Evolutionary conservation across 1,140 invertebrate species (phyloP), one percentile per base, ranked within the genome.

Genomic region (Caenorhabditis inopinata): DNA sequence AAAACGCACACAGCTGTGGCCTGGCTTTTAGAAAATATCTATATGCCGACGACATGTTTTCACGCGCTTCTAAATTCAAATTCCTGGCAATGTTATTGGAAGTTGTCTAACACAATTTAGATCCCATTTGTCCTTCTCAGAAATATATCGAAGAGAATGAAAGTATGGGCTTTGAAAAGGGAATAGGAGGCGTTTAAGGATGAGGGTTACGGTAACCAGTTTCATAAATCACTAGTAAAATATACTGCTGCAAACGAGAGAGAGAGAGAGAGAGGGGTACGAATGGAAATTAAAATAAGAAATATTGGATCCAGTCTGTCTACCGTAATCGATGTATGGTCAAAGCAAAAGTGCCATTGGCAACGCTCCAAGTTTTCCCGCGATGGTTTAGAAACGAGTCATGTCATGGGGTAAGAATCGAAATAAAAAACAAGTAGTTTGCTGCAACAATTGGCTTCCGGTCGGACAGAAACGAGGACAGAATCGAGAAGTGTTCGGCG

Each of bases 291-390:
- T 12, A 9, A n/a, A 6, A 51, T 51, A 25, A 2, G 11, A 21
- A 32, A n/a, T n/a, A n/a, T n/a, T n/a, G 58, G 58, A 68, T 68
- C 58, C 58, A 38, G 58, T 68, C 32, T 68, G 58, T 68, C 58
- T 68, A 68, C 58, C 58, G 58, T 68, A 68, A 68, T 32, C 58
- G 58, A 68, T 68, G 32, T 68, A 18, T 68, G 58, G 27, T 68
- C 58, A 18, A 35, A 9, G n/a, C 32, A 38, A 68, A 38, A 68
- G 32, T 68, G 11, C 58, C 35, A 7, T 42, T 68, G 58, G 58
- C 58, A 68, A 11, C 2, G 58, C 58, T 29, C 58, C 58, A 68
- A 38, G 32, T 38, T 38, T 3, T 23, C 21, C 3, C 3, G 7
- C 25, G 12, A 12, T 47, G 23, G 73, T 75, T 27, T 75, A 11